Conservation (phyloP, 2,113 vertebrate genomes). For the Macrotis lagotis region DNA sequence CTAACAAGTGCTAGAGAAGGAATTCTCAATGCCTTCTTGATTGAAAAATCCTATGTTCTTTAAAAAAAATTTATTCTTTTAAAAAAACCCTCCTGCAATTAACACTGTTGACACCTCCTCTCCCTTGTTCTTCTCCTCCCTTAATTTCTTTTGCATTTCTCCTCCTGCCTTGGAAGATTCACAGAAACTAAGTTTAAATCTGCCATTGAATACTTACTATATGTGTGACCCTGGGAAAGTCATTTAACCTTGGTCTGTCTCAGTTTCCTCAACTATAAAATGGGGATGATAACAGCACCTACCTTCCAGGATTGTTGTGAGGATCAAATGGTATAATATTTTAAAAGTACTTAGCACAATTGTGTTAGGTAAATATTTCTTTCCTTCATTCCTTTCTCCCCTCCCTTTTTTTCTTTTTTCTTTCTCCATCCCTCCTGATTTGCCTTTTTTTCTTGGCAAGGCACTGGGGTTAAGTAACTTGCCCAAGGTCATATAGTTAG, state of each 20-base stretch:
- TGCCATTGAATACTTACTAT: not conserved
- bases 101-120: not conserved
- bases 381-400: not conserved
- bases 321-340: not conserved
- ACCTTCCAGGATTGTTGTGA: not conserved
- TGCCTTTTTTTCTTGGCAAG: too few species aligned
- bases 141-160: not conserved
- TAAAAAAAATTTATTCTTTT: not conserved
- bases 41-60: not conserved
- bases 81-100: not conserved
- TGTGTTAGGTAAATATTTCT: not conserved
- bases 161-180: not conserved
- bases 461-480: too few species aligned
- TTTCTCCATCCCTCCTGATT: too few species aligned
- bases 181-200: not conserved
- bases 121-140: not conserved
- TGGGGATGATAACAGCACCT: not conserved
- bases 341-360: not conserved
- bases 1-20: not conserved
- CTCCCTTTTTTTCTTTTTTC: not conserved
- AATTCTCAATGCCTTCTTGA: not conserved
- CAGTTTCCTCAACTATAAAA: not conserved
- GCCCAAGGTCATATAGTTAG: too few species aligned
- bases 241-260: not conserved
- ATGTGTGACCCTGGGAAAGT: not conserved